Conservation (phyloP, 2,797 vertebrate genomes). For the Artibeus lituratus region DNA sequence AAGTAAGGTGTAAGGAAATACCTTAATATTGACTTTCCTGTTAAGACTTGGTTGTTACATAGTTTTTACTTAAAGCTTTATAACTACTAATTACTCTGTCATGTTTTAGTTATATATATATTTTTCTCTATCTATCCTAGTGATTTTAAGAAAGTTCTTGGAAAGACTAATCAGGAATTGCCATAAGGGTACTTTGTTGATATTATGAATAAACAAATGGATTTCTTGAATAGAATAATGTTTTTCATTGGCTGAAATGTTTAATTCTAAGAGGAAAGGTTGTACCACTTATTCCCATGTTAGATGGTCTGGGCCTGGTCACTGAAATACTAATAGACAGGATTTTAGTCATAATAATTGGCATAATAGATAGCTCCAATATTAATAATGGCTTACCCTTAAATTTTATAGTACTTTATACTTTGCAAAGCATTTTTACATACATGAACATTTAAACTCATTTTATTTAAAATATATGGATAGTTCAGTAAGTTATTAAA, state of each 20-base stretch:
- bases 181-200: not conserved
- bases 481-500: not conserved
- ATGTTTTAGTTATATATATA: not conserved
- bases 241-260: conserved; percentile 20
- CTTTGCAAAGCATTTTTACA: conserved; percentile 1
- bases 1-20: not conserved
- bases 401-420: not conserved
- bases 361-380: not conserved
- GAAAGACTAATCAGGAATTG: conserved; percentile 13
- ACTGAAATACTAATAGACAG: not conserved
- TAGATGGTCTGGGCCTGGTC: not conserved
- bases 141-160: conserved; percentile 33
- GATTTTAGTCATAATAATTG: not conserved
- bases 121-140: not conserved
- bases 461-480: not conserved
- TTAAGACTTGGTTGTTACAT: not conserved
- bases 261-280: not conserved
- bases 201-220: conserved; percentile 35
- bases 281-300: not conserved
- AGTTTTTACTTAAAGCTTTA: not conserved
- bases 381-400: not conserved
- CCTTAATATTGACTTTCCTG: not conserved
- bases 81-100: not conserved
- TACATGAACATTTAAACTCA: not conserved
- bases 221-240: not conserved